Conservation (phyloP, 2,888 invertebrate species). For the Autographa gamma region DNA sequence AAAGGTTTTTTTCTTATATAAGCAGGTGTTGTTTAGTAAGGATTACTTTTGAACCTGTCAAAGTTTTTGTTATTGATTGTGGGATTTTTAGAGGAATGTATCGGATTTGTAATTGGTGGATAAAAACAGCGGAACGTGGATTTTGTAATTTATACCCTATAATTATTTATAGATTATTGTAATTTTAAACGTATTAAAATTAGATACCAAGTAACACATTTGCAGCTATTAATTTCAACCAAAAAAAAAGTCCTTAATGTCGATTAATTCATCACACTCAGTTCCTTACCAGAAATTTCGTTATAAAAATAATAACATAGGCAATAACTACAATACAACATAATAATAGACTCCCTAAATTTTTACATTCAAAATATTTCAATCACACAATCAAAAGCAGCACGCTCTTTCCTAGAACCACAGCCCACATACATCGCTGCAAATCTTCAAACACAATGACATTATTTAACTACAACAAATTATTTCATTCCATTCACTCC, state of each 20-base stretch:
- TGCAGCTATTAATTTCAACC: too few relatives aligned
- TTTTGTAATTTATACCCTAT: too few relatives aligned
- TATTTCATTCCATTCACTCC: slow-evolving; percentile 58
- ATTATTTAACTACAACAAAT: slow-evolving; percentile 64
- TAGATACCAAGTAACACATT: too few relatives aligned
- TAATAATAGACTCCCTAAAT: not conserved
- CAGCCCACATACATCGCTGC: slow-evolving; percentile 50
- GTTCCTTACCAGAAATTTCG: too few relatives aligned
- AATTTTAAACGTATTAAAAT: too few relatives aligned
- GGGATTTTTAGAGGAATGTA: slow-evolving; percentile 39
- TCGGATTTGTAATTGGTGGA: slow-evolving; percentile 42
- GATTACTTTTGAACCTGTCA: slow-evolving; percentile 54
- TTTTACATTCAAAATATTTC: not conserved
- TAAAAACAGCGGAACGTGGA: slow-evolving; percentile 37
- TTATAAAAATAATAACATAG: too few relatives aligned
- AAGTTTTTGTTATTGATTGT: slow-evolving; percentile 60
- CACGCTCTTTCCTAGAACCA: slow-evolving; percentile 30
- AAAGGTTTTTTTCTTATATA: slow-evolving; percentile 32
- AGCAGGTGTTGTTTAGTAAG: slow-evolving; percentile 60
- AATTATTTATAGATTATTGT: too few relatives aligned
- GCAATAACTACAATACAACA: too few relatives aligned
- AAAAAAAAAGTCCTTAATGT: too few relatives aligned
- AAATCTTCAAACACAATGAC: slow-evolving; percentile 33
- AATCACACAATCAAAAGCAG: not conserved
- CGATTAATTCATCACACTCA: too few relatives aligned